These are phyloP conservation scores for Melanotaenia trifasciata DNA, from an alignment of 2,797 vertebrate species.

Conservation along the genomic window DNA sequence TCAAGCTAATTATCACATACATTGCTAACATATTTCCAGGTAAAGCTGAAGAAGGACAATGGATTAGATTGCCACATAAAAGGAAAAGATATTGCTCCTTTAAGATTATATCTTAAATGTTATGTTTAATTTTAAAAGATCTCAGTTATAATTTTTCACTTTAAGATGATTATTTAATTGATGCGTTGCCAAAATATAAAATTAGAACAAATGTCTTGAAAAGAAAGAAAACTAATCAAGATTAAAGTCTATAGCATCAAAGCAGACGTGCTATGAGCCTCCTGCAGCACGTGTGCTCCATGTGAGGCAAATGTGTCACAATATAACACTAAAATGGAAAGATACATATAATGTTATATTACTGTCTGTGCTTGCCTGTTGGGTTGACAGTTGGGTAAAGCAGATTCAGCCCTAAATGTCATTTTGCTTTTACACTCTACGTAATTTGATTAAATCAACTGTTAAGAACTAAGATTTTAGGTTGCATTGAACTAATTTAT, in stretches of 20 bases:
- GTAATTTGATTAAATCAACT: not conserved
- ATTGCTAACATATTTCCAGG: conserved; percentile 40
- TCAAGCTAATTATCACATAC: conserved; percentile 54
- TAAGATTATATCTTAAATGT: not conserved
- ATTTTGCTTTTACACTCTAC: not conserved
- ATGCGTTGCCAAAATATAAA: not conserved
- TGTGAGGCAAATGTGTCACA: too few relatives aligned
- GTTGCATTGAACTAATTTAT: not conserved
- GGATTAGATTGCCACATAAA: conserved; percentile 10
- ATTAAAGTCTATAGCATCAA: too few relatives aligned
- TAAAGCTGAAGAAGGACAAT: conserved; percentile 4
- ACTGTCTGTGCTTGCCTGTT: too few relatives aligned
- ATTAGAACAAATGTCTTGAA: not conserved
- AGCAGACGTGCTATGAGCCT: too few relatives aligned
- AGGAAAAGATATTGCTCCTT: not conserved
- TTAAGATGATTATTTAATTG: not conserved
- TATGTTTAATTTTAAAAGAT: not conserved
- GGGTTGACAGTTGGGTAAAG: too few relatives aligned
- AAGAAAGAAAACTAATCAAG: too few relatives aligned
- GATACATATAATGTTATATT: too few relatives aligned
- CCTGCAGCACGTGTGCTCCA: too few relatives aligned
- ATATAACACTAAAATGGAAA: too few relatives aligned
- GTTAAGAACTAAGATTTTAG: not conserved
- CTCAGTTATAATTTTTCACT: not conserved
- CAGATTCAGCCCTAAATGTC: too few relatives aligned